Evolutionary conservation across 35 echinoderm and acorn worm species (phyloP), one percentile per base, ranked within the genome.

Genomic region (Apostichopus parvimensis): DNA sequence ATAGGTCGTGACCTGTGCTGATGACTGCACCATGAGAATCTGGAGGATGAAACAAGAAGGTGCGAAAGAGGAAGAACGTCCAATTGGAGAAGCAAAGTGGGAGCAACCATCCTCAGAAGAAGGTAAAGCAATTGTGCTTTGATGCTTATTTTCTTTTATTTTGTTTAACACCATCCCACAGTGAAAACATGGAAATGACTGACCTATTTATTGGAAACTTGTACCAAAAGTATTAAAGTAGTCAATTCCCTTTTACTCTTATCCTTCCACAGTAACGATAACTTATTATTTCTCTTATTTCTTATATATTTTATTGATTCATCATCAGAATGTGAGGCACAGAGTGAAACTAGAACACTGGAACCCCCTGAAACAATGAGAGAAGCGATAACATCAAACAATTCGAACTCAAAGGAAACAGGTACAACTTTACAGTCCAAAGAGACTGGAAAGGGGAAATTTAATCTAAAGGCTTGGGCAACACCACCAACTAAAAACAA

Each of bases 1-100:
- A 14, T 87, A 98, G 96, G 25, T 95, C 21, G 94, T 94, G 60
- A 99, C 97, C 13, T 94, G 97, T 92, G 93, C 97, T 18, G 97
- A 99, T 93, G 97, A 99, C 73, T 94, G 93, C 52, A 96, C 95
- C 57, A 34, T 99, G 78, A 90, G 95, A 79, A 80, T 99, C 9
- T 99, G 97, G 97, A 80, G 91, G 73, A 82, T 92, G 53, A 77
- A 89, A 17, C 55, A 8, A 24, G 59, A 93, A 14, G 86, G 53
- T 9, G 9, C 58, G 71, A 26, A 79, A 61, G 75, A 66, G 6
- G 59, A 71, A 56, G 72, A 90, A 54, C 57, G 24, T 15, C 82
- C 71, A 10, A 87, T 93, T 22, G 87, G 86, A 64, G 24, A 77
- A 90, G 58, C 75, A 23, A 90, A 53, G 57, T 90, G 77, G 58